These are phyloP conservation scores for Chaetops frenatus DNA, from an alignment of 2,113 vertebrate species.

Conservation along the genomic window DNA sequence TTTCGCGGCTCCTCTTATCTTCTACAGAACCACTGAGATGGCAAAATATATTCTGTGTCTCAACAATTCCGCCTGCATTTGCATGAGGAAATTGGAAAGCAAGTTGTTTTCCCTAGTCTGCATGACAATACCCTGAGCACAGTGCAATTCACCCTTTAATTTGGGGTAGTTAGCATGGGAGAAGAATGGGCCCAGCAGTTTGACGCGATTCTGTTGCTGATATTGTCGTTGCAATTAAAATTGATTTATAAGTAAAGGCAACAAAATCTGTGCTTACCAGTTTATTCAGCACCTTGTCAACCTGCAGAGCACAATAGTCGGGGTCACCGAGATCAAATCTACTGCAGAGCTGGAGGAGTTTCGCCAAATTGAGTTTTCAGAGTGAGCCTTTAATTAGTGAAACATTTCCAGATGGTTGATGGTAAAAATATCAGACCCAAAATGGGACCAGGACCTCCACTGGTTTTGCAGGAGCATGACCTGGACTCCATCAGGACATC, in stretches of 20 bases:
- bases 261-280: slow-evolving; percentile 14
- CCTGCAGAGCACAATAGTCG: not conserved
- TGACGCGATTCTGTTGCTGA: slow-evolving; percentile 20
- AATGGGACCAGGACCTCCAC: not conserved
- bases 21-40: slow-evolving; percentile 74
- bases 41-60: slow-evolving; percentile 75
- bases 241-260: slow-evolving; percentile 54
- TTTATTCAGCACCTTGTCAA: not conserved
- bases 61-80: slow-evolving; percentile 71
- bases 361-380: not conserved
- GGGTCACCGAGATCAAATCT: not conserved
- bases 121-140: slow-evolving; percentile 71
- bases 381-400: not conserved
- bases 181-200: slow-evolving; percentile 31
- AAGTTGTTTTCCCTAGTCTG: slow-evolving; percentile 76
- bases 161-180: slow-evolving; percentile 59
- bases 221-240: slow-evolving; percentile 63
- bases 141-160: slow-evolving; percentile 68
- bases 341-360: not conserved
- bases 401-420: not conserved
- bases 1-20: slow-evolving; percentile 72
- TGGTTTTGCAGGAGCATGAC: not conserved
- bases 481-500: not conserved
- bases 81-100: slow-evolving; percentile 78
- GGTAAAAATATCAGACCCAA: not conserved